phyloP scores from a whole-genome alignment of 2,797 vertebrate genomes.

The Enteromius mattozi region DNA sequence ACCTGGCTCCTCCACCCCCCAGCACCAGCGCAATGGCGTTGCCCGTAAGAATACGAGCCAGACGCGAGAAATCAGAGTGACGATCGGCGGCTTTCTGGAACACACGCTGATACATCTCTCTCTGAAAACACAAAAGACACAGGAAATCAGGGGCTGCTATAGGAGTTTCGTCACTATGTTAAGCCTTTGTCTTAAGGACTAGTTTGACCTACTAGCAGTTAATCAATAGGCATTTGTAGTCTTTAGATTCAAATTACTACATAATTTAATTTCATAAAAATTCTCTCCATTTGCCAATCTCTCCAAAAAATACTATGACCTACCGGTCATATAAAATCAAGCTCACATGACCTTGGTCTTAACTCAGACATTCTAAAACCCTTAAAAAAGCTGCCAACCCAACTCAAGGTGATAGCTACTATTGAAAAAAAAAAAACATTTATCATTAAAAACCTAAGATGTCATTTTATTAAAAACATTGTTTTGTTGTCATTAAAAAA shows the following conservation, averaged over 20 bases:
- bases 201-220: background rate
- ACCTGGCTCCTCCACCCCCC: constrained; percentile 94
- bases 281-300: too few relatives aligned
- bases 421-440: background rate
- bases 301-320: too few relatives aligned
- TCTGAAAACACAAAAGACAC: constrained; percentile 70
- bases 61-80: constrained; percentile 92
- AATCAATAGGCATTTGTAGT: background rate
- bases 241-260: background rate
- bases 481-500: background rate
- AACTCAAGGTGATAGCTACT: background rate
- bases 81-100: constrained; percentile 89
- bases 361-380: background rate
- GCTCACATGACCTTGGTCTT: background rate
- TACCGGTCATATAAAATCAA: background rate
- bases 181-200: background rate
- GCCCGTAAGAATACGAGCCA: constrained; percentile 91
- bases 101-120: constrained; percentile 89
- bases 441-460: background rate
- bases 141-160: background rate
- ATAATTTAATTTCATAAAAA: background rate
- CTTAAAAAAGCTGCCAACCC: background rate
- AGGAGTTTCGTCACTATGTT: background rate
- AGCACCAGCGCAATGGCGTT: constrained; percentile 92
- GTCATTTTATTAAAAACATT: background rate